A percentile compares a stretch with the other conserved stretches of the same genome.
Evolutionary conservation across 2,113 vertebrate species (phyloP).

Genomic region (Scytalopus superciliaris): DNA sequence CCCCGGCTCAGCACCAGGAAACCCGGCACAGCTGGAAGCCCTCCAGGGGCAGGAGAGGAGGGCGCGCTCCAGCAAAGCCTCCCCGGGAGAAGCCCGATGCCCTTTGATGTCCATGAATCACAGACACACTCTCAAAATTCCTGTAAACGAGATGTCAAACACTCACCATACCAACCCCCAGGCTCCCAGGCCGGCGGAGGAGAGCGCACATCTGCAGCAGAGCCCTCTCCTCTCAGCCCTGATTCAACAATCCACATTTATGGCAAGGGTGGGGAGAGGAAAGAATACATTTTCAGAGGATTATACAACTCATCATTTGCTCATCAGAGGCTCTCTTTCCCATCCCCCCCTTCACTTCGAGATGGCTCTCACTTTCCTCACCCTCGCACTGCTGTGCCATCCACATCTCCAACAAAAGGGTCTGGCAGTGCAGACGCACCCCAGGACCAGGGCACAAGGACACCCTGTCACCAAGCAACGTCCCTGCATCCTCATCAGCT

Average conservation of each 20-base stretch:
- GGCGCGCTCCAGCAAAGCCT: constrained; percentile 36
- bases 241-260: constrained; percentile 65
- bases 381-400: neutral
- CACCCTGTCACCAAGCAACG: neutral
- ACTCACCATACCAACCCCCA: constrained; percentile 62
- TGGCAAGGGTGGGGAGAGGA: constrained; percentile 62
- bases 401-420: neutral
- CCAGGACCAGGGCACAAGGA: neutral
- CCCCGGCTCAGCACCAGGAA: neutral
- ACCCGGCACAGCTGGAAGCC: constrained; percentile 9
- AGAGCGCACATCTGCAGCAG: constrained; percentile 44
- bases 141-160: constrained; percentile 71
- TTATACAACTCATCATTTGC: constrained; percentile 65
- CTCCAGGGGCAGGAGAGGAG: constrained; percentile 6
- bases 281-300: constrained; percentile 70
- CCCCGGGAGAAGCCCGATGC: constrained; percentile 37
- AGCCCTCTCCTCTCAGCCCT: constrained; percentile 63
- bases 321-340: constrained; percentile 34
- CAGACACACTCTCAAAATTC: constrained; percentile 64
- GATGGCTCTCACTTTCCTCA: neutral
- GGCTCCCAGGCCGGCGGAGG: constrained; percentile 40
- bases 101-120: constrained; percentile 72
- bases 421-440: neutral
- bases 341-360: neutral
- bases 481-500: neutral